Evolutionary conservation across 2,113 vertebrate species (phyloP), one percentile per base, ranked within the genome.

Genomic region (Campylorhamphus procurvoides): DNA sequence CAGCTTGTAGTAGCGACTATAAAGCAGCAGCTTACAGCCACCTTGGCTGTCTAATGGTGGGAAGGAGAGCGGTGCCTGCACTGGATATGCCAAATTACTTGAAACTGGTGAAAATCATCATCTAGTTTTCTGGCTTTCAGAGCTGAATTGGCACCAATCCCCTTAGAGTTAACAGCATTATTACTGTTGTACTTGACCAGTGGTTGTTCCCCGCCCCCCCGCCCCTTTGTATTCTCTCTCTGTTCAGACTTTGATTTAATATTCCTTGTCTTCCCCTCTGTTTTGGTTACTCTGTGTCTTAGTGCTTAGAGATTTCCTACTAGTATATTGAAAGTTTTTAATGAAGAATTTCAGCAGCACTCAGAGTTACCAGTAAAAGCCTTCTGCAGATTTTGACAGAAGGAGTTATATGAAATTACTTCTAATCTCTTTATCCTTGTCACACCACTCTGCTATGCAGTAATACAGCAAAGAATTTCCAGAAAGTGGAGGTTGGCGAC

Each of bases 401-500:
- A 97, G 76, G 97, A 95, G 96, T 97, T 97, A 97, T 97, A 95
- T 93, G 96, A 97, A 98, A 98, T 97, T 93, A 93, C 84, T 96
- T 97, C 97, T 98, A 98, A 98, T 98, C 98, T 95, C 93, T 98
- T 98, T 97, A 98, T 98, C 98, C 98, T 95, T 97, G 97, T 98
- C 97, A 98, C 98, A 98, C 97, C 95, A 92, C 90, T 95, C 80
- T 96, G 97, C 97, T 98, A 96, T 98, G 98, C 97, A 80, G 84
- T 98, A 98, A 98, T 98, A 98, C 98, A 98, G 97, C 94, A 58
- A 98, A 97, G 98, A 98, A 98, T 99, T 98, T 98, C 83, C 96
- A 97, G 97, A 96, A 97, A 96, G 94, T 76, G 66, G 90, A 94
- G 91, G 81, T 23, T 94, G 93, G 88, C 71, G 3, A 97, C 95